Evolutionary conservation across 2,888 invertebrate genomes (phyloP).

Genomic region (Dioctria linearis): DNA sequence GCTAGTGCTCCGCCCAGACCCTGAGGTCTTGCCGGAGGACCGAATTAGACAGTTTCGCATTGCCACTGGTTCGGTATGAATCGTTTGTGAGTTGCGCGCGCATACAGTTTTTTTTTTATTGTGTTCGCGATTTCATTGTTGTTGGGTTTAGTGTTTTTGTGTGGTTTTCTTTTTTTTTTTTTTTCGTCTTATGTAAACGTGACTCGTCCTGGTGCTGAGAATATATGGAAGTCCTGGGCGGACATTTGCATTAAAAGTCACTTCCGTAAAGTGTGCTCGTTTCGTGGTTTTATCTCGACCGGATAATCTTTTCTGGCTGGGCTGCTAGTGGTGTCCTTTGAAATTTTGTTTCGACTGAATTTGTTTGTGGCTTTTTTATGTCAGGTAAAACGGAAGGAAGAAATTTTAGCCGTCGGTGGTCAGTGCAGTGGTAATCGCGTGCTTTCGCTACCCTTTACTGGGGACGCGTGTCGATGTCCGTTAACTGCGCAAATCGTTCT

Average conservation of each 20-base stretch:
- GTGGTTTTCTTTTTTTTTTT: slow-evolving; percentile 1
- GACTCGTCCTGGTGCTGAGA: slow-evolving; percentile 38
- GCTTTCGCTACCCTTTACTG: slow-evolving; percentile 10
- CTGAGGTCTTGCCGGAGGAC: slow-evolving; percentile 59
- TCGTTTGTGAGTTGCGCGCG: slow-evolving; percentile 53
- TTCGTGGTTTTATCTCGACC: slow-evolving; percentile 18
- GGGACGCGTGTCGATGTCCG: neutral
- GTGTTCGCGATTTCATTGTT: slow-evolving; percentile 1
- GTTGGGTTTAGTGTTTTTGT: slow-evolving; percentile 13
- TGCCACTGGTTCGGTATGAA: slow-evolving; percentile 56
- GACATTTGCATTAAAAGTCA: slow-evolving; percentile 40
- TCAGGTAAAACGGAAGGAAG: slow-evolving; percentile 30
- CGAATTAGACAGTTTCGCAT: slow-evolving; percentile 56
- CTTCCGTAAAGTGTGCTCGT: slow-evolving; percentile 28
- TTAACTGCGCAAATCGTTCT: neutral
- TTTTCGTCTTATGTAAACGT: neutral
- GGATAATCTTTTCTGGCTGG: slow-evolving; percentile 9
- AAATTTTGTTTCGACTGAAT: neutral
- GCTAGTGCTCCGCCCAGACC: slow-evolving; percentile 58
- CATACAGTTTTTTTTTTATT: slow-evolving; percentile 41
- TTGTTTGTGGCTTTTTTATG: neutral
- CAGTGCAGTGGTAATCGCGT: slow-evolving; percentile 31
- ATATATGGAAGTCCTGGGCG: slow-evolving; percentile 20
- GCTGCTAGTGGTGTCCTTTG: slow-evolving; percentile 28
- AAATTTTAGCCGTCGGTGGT: slow-evolving; percentile 45